Percentiles rank a stretch among this genome's conserved stretches.
phyloP scores from a whole-genome alignment of 2,113 vertebrate genomes.

The Larimichthys polyactis region DNA sequence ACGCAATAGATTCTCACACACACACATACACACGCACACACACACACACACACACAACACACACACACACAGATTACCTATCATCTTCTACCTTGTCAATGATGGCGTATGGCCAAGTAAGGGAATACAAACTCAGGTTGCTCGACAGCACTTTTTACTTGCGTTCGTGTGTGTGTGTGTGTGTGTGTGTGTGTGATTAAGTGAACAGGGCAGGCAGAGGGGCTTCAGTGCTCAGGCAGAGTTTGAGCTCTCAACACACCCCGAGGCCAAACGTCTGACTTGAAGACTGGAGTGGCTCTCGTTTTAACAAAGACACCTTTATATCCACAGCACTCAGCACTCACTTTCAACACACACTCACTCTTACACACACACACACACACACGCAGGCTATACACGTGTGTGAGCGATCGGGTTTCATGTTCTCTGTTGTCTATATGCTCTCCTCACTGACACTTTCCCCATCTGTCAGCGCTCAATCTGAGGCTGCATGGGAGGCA shows the following conservation, averaged over 20 bases:
- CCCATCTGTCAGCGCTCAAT: constrained; percentile 76
- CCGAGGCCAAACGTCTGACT: constrained; percentile 76
- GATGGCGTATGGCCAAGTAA: constrained; percentile 25
- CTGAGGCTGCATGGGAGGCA: constrained; percentile 59
- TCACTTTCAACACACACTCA: constrained; percentile 58
- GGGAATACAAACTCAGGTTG: constrained; percentile 30
- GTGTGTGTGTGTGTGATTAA: constrained; percentile 1
- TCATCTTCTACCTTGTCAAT: constrained; percentile 6
- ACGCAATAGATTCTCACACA: background rate
- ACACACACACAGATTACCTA: constrained; percentile 15
- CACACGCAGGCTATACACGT: constrained; percentile 43
- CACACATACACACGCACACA: constrained; percentile 16
- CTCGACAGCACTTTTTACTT: constrained; percentile 44
- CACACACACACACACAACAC: background rate
- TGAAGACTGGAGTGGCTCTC: constrained; percentile 79
- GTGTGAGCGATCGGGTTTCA: constrained; percentile 74
- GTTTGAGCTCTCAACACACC: constrained; percentile 66
- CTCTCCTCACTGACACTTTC: constrained; percentile 77
- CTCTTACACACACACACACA: constrained; percentile 22
- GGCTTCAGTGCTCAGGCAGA: constrained; percentile 54
- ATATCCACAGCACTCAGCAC: constrained; percentile 76
- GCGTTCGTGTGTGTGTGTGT: constrained; percentile 2
- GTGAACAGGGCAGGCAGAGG: constrained; percentile 43
- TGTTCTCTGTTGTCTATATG: constrained; percentile 78
- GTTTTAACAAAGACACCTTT: constrained; percentile 84